Conservation (phyloP, 1,140 invertebrate genomes). For the Orchestia grillus region DNA sequence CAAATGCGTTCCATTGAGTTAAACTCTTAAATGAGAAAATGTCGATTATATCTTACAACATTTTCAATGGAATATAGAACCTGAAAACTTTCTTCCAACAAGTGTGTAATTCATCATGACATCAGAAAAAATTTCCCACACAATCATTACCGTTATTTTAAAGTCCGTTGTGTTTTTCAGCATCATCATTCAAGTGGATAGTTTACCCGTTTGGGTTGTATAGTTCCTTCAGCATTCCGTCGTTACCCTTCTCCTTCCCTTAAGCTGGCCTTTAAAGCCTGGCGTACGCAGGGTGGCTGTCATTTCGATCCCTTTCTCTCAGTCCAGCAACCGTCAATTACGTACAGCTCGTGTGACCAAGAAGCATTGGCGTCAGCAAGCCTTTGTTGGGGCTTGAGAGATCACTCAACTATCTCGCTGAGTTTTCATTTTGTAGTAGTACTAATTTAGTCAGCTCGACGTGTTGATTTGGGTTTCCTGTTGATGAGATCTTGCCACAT, state of each 20-base stretch:
- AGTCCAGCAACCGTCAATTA: not conserved
- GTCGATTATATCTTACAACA: not conserved
- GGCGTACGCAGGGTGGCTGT: not conserved
- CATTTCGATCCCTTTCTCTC: not conserved
- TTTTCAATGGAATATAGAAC: not conserved
- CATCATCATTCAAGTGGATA: not conserved
- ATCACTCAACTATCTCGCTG: not conserved
- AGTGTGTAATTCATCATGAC: not conserved
- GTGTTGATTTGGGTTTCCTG: not conserved
- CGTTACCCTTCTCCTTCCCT: not conserved
- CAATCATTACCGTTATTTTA: not conserved
- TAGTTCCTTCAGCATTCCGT: not conserved
- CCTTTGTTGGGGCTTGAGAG: not conserved
- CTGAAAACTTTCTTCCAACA: not conserved
- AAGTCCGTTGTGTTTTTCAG: not conserved
- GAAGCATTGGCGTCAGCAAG: not conserved
- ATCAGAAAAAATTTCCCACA: not conserved
- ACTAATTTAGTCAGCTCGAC: not conserved
- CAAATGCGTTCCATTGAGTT: not conserved
- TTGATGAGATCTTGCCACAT: too few species aligned
- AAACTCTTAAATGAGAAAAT: not conserved
- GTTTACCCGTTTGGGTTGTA: not conserved
- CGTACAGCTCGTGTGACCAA: not conserved
- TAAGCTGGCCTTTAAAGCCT: not conserved
- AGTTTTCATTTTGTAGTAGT: not conserved